Base-by-base conservation (phyloP, 64 coral and sea anemone genomes). In the Dendronephthya gigantea region DNA sequence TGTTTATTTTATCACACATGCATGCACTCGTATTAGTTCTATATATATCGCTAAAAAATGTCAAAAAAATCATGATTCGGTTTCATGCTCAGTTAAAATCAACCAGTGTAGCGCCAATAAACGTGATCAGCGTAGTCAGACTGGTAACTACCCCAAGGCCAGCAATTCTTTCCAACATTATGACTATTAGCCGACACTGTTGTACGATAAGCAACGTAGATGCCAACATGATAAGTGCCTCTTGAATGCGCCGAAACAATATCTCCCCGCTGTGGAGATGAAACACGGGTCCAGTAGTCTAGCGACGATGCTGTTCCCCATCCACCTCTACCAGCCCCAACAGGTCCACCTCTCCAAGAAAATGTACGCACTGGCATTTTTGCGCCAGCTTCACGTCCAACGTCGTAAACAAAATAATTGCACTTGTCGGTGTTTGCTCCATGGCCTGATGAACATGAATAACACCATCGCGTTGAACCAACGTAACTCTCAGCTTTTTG, bases 351-450 rank as follows among this genome's bases (percentile, higher is more conserved):
- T 30, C 1, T 23, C 55, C 4, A 45, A 11, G 41, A 82, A 2
- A 81, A 30, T 23, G 81, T 33, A 11, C 52, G 55, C 34, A 40
- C 49, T 50, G 88, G 82, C 88, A 90, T 90, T 84, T 90, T 84
- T 29, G 88, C 88, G 13, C 88, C 82, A 37, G 88, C 88, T 90
- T 74, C 59, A 19, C 19, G 23, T 0, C 88, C 83, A 32, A 90
- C 83, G 28, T 90, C 58, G 41, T 90, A 84, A 70, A 90, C 88
- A 55, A 90, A 90, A 76, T 90, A 90, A 68, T 90, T 84, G 62
- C 83, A 84, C 27, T 90, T 90, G 43, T 90, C 79, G 31, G 88
- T 90, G 62, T 51, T 27, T 28, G 2, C 23, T 33, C 88, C 88
- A 65, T 84, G 58, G 39, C 88, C 37, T 38, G 55, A 70, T 14